These are phyloP conservation scores for Rhamnusium bicolor DNA, from an alignment of 2,888 invertebrate genomes.

Conservation along the genomic window DNA sequence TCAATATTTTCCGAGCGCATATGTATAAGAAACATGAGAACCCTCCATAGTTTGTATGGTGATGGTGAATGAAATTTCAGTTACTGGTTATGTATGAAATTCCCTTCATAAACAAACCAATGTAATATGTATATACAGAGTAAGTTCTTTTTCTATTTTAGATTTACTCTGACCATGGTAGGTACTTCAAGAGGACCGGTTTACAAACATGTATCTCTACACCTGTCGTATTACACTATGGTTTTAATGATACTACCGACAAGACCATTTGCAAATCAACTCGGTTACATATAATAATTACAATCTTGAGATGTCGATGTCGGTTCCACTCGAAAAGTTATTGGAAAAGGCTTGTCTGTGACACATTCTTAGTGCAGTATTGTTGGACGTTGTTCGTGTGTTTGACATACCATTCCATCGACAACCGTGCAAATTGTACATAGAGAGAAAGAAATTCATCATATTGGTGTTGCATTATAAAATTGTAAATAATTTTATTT, in stretches of 20 bases:
- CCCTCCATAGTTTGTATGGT: not conserved
- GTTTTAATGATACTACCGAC: slow-evolving; percentile 11
- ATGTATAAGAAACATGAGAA: no score
- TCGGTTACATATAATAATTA: not conserved
- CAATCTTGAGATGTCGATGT: slow-evolving; percentile 1
- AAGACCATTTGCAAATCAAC: not conserved
- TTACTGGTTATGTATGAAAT: not conserved
- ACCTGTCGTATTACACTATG: slow-evolving; percentile 14
- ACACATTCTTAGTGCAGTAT: not conserved
- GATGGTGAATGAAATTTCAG: not conserved
- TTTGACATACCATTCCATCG: not conserved
- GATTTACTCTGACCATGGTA: not conserved
- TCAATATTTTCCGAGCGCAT: no score
- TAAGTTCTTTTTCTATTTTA: not conserved
- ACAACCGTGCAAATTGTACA: not conserved
- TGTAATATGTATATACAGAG: not conserved
- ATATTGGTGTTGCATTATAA: not conserved
- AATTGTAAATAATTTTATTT: not conserved
- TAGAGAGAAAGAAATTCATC: not conserved
- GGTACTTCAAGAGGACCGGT: slow-evolving; percentile 9
- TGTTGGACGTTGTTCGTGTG: not conserved
- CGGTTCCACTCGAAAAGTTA: not conserved
- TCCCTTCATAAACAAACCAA: not conserved
- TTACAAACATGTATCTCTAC: slow-evolving; percentile 12
- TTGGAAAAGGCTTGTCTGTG: not conserved